Evolutionary conservation across 2,797 vertebrate species (phyloP), one percentile per base, ranked within the genome.

Genomic region (Poecilia picta): DNA sequence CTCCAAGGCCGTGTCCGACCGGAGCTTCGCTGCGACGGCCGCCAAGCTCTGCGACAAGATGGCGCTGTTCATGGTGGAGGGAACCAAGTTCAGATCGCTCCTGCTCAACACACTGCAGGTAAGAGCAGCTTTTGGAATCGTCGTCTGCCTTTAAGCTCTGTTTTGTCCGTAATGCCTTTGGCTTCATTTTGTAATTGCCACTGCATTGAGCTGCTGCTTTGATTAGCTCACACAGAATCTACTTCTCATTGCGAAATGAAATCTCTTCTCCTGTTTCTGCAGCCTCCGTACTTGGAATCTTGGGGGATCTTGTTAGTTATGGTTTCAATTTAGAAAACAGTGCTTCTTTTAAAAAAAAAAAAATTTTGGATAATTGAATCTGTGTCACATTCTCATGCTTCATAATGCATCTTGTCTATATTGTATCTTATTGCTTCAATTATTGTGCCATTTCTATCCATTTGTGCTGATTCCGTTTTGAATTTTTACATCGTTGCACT

Each of bases 61-160:
- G 98, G 97, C 98, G 0, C 95, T 98, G 59, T 98, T 99, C 94
- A 99, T 99, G 97, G 98, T 98, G 90, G 97, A 99, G 89, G 98
- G 98, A 77, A 99, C 98, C 91, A 99, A 98, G 91, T 99, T 99
- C 92, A 96, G 98, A 75, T 99, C 98, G 12, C 95, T 99, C 76
- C 96, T 99, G 5, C 98, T 99, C 90, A 99, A 99, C 92, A 96
- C 97, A 97, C 94, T 99, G 39, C 98, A 99, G 98, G 98, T 99
- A 72, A 93, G 88, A 43, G 93, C 2, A 20, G 47, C 43, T 3
- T 4, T 0, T 39, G 36, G 13, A 4, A 64, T 43, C 3, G 10
- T 28, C 18, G 6, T 25, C 13, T 43, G 31, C 46, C 43, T 72
- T 74, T 25, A 49, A n/a, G 20, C 33, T 70, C 68, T 13, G n/a